These are phyloP conservation scores for Haliclona indistincta DNA, from an alignment of 37 sponge, comb jelly and placozoan genomes.

Conservation along the genomic window DNA sequence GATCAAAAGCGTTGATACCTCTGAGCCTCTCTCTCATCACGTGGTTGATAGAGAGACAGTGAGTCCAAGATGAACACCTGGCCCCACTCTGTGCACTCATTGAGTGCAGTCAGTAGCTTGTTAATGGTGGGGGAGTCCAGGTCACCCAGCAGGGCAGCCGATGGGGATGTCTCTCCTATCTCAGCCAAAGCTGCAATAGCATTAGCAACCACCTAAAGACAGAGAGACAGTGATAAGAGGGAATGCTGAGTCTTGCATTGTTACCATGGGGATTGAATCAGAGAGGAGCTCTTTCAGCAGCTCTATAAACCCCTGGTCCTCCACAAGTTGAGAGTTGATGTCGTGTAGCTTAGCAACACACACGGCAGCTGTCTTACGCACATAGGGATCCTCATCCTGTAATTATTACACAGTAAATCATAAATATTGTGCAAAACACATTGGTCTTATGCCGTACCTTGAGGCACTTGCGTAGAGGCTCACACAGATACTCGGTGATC, in stretches of 20 bases:
- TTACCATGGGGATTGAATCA: constrained; percentile 98
- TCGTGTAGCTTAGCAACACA: constrained; percentile 99
- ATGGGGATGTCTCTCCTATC: constrained; percentile 86
- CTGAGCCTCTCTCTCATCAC: constrained; percentile 88
- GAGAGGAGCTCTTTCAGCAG: constrained; percentile 92
- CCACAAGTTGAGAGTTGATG: constrained; percentile 93
- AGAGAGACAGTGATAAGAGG: constrained; percentile 4
- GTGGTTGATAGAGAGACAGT: constrained; percentile 74
- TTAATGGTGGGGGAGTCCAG: constrained; percentile 91
- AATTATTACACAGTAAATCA: neutral
- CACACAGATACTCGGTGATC: constrained; percentile 96
- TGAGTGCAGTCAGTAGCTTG: constrained; percentile 98
- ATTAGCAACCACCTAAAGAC: constrained; percentile 89
- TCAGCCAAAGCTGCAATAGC: constrained; percentile 96
- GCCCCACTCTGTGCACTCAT: constrained; percentile 99
- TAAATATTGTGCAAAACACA: neutral
- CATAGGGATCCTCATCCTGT: constrained; percentile 99
- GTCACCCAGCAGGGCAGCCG: constrained; percentile 75
- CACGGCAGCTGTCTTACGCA: constrained; percentile 97
- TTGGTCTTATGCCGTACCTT: constrained; percentile 59
- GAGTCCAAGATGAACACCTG: constrained; percentile 99
- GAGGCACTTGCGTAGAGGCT: constrained; percentile 92
- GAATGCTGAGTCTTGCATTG: neutral
- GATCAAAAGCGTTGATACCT: constrained; percentile 32
- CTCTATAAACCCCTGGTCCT: constrained; percentile 99